Evolutionary conservation across 2,113 vertebrate genomes (phyloP), one percentile per base, ranked within the genome.

Genomic region (Colossoma macropomum): DNA sequence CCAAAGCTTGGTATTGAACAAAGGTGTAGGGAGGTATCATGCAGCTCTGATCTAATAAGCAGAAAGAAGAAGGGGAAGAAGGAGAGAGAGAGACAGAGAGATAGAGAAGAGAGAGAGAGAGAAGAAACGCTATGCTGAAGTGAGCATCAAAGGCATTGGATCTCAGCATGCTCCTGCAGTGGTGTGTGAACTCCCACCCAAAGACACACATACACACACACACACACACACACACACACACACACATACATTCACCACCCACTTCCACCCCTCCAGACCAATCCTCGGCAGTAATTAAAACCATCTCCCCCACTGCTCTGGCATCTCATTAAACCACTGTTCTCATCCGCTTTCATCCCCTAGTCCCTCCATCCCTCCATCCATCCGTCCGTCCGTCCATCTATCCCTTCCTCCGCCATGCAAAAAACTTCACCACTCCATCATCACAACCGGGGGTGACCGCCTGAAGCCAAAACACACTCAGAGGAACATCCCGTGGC

Each of bases 271-370:
- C 94, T 94, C 90, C 94, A 92, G 95, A 90, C 90, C 92, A 94
- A 93, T 95, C 89, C 94, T 95, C 95, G 89, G 93, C 93, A 96
- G 96, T 97, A 98, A 99, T 98, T 99, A 99, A 98, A 98, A 97
- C 95, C 95, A 94, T 94, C 95, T 94, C 95, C 94, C 97, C 96
- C 93, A 95, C 96, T 95, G 96, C 94, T 95, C 95, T 93, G 87
- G 95, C 95, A 95, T 97, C 97, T 97, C 97, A 98, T 98, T 99
- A 98, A 79, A 95, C 95, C 93, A 95, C 91, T 93, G 95, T 95
- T 95, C 94, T 94, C 65, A 92, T 85, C 83, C 90, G 94, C 96
- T 94, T 92, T 71, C 79, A 60, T 45, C 60, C 1, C 23, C 76
- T 69, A 21, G 72, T 62, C 38, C 32, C 32, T 27, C 38, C 32